Base-by-base conservation (phyloP, 2,888 invertebrate genomes). In the Sinohyriopsis cumingii region DNA sequence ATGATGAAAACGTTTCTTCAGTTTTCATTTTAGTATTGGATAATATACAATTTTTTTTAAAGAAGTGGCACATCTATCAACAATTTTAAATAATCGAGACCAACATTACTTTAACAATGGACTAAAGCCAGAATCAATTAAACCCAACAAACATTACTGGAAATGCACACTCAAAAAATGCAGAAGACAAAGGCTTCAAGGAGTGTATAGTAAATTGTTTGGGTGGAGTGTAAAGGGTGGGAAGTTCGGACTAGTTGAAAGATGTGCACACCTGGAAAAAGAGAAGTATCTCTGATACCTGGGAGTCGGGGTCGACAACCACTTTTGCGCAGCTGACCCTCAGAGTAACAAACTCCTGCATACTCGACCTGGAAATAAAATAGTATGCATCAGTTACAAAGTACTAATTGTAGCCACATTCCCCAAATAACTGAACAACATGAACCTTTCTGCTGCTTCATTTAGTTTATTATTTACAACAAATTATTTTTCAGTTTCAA, bases 321-420 rank as follows among this genome's bases (percentile, higher is more conserved):
- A 63, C 89, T 89, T 70, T 89, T 89, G 55, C 88, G 84, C 53
- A 90, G 86, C 77, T 90, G 89, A 9, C 88, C 87, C 67, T 91
- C 91, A 6, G 90, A 87, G 63, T 90, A 90, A 73, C 91, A 91
- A 0, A 90, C 90, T 25, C 91, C 91, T 28, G 90, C 91, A 80
- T 88, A 91, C 72, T 87, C 87, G 1, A 91, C 90, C 91, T 91
- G 80, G 5, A 80, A 75, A 67, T 53, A 63, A 15, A 65, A 57
- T 25, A 33, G 7, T 33, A 33, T 33, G 33, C 33, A 33, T 33
- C 33, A 33, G 6, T 7, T 20, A 45, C 22, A 20, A 25, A 45
- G 22, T 33, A 33, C 53, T 3, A 19, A 1, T 18, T 0, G 19
- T 24, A 53, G 19, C 5, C 12, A 45, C 9, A 15, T 53, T 22